phyloP scores from a whole-genome alignment of 1,140 invertebrate species.

The Meloidogyne exigua region DNA sequence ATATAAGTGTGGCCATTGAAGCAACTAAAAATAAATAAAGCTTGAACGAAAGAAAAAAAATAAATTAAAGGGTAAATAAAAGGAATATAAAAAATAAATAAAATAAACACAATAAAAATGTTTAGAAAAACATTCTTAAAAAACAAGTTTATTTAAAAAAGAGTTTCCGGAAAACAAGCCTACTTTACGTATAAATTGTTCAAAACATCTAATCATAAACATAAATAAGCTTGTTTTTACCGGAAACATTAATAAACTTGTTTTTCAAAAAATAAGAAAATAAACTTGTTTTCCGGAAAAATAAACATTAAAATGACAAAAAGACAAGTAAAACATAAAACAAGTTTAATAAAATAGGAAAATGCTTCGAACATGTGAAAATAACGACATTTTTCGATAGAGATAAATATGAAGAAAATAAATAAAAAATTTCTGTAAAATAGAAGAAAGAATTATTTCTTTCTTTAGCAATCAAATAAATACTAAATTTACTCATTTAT shows the following conservation, averaged over 20 bases:
- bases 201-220: too few species aligned
- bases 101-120: not conserved
- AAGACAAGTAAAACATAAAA: not conserved
- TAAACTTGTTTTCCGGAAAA: not conserved
- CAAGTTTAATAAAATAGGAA: not conserved
- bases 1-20: not conserved
- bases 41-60: not conserved
- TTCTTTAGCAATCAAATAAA: not conserved
- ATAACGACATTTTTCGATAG: not conserved
- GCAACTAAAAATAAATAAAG: not conserved
- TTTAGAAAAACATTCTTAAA: not conserved
- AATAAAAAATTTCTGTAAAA: conserved; percentile 5
- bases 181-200: too few species aligned
- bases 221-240: too few species aligned
- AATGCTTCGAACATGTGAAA: not conserved
- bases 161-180: not conserved
- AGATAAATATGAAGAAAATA: not conserved
- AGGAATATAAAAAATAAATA: not conserved
- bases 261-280: too few species aligned
- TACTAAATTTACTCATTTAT: not conserved
- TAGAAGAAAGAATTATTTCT: not conserved
- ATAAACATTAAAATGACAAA: too few species aligned
- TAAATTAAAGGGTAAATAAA: not conserved
- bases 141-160: not conserved
- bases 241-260: not conserved